Percentiles rank a stretch among this genome's conserved stretches.
Conservation (phyloP, 2,888 invertebrate species). For the Xestobium rufovillosum region DNA sequence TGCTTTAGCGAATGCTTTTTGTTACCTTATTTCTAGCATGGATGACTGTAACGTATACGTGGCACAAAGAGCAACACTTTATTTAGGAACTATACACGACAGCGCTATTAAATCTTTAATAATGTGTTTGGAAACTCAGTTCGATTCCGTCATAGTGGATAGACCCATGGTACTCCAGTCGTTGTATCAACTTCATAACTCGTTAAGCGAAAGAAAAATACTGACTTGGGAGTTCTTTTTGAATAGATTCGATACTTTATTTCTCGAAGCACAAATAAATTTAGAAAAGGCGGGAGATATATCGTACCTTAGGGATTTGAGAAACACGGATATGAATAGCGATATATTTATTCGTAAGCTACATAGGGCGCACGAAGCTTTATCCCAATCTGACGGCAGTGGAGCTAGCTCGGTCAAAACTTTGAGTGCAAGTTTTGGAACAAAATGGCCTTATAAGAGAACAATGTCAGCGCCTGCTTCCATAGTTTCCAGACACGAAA, state of each 20-base stretch:
- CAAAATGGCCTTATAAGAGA: conserved; percentile 92
- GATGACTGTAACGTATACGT: conserved; percentile 94
- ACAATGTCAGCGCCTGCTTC: conserved; percentile 90
- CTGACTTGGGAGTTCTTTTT: conserved; percentile 97
- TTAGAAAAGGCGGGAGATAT: conserved; percentile 80
- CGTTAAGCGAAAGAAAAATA: conserved; percentile 81
- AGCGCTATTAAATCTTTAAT: conserved; percentile 81
- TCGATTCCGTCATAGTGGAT: conserved; percentile 94
- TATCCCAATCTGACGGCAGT: conserved; percentile 65
- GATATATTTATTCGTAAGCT: conserved; percentile 82
- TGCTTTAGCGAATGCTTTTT: conserved; percentile 92
- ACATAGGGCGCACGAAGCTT: conserved; percentile 80
- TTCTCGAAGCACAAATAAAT: conserved; percentile 92
- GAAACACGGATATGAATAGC: conserved; percentile 80
- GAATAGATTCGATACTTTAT: conserved; percentile 90
- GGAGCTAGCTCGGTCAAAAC: conserved; percentile 59
- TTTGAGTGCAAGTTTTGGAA: conserved; percentile 78
- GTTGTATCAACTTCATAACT: conserved; percentile 89
- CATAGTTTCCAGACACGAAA: conserved; percentile 67
- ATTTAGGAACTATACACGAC: conserved; percentile 89
- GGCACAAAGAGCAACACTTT: conserved; percentile 86
- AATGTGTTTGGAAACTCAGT: conserved; percentile 94
- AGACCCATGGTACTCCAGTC: conserved; percentile 94
- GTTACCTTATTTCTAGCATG: conserved; percentile 91
- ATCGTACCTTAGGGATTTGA: conserved; percentile 74